Evolutionary conservation across 23 tunicate genomes (phyloP).

Genomic region (Botrylloides violaceus): DNA sequence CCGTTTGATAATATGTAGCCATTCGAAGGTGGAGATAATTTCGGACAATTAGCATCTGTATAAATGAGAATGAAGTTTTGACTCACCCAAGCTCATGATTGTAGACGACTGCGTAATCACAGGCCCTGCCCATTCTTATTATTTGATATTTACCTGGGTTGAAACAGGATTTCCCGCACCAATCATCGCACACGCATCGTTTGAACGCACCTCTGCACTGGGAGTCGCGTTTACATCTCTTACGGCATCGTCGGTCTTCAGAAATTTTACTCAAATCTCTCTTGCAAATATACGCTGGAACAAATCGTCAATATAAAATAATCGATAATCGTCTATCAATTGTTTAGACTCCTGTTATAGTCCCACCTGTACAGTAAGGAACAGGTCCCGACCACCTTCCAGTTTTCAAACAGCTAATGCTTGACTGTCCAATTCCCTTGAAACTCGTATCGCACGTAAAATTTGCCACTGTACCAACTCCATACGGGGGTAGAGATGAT

Average conservation of each 20-base stretch:
- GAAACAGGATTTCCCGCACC: slow-evolving; percentile 26
- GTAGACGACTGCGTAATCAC: too few relatives aligned
- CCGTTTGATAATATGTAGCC: slow-evolving; percentile 7
- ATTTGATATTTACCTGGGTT: slow-evolving; percentile 31
- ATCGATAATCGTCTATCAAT: not conserved
- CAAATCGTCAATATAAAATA: too few relatives aligned
- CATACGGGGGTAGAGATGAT: slow-evolving; percentile 5
- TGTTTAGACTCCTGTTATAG: too few relatives aligned
- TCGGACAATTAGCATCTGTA: slow-evolving; percentile 13
- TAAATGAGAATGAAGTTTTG: too few relatives aligned
- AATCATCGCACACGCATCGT: slow-evolving; percentile 15
- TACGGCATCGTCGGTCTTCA: slow-evolving; percentile 9
- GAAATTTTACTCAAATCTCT: not conserved
- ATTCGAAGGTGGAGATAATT: not conserved
- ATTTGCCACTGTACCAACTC: slow-evolving; percentile 29
- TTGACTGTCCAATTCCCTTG: slow-evolving; percentile 36
- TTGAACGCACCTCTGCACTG: slow-evolving; percentile 23
- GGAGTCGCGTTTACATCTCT: not conserved
- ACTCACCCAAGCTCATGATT: too few relatives aligned
- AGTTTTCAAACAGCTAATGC: slow-evolving; percentile 1
- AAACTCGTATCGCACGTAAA: slow-evolving; percentile 44
- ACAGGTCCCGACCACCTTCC: slow-evolving; percentile 25
- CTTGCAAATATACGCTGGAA: slow-evolving; percentile 15
- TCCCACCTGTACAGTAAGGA: slow-evolving; percentile 21
- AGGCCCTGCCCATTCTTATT: too few relatives aligned